phyloP scores from a whole-genome alignment of 2,113 vertebrate species.

The Scomber colias region DNA sequence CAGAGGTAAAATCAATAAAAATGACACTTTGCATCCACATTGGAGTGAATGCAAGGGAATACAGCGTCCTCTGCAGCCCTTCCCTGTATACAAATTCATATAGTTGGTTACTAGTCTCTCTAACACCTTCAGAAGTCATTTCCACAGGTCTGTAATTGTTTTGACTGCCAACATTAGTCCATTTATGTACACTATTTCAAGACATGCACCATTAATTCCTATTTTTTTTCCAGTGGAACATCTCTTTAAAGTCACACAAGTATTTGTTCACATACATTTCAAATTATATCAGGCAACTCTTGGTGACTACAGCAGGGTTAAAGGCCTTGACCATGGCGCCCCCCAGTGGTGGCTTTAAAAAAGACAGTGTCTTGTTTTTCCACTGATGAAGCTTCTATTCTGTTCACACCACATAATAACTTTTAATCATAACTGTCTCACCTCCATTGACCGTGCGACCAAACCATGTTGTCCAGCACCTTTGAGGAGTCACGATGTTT shows the following conservation, averaged over 20 bases:
- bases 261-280: neutral
- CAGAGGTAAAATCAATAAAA: too few relatives aligned
- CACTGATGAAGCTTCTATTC: neutral
- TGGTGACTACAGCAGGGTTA: neutral
- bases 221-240: neutral
- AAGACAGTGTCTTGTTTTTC: too few relatives aligned
- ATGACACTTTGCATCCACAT: too few relatives aligned
- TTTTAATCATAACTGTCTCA: slow-evolving; percentile 3
- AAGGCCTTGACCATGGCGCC: neutral
- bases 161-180: too few relatives aligned
- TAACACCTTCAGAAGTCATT: too few relatives aligned
- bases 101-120: too few relatives aligned
- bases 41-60: too few relatives aligned
- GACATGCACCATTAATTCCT: neutral
- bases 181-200: neutral
- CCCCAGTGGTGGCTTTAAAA: slow-evolving; percentile 28
- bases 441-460: slow-evolving; percentile 31
- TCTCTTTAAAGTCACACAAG: neutral
- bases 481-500: slow-evolving; percentile 39
- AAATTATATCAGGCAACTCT: neutral
- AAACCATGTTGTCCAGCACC: slow-evolving; percentile 63
- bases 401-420: neutral
- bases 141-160: too few relatives aligned
- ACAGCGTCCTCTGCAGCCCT: too few relatives aligned
- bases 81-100: too few relatives aligned